A percentile compares a stretch with the other conserved stretches of the same genome.
Evolutionary conservation across 2,797 vertebrate genomes (phyloP).

Genomic region (Melanotaenia trifasciata): DNA sequence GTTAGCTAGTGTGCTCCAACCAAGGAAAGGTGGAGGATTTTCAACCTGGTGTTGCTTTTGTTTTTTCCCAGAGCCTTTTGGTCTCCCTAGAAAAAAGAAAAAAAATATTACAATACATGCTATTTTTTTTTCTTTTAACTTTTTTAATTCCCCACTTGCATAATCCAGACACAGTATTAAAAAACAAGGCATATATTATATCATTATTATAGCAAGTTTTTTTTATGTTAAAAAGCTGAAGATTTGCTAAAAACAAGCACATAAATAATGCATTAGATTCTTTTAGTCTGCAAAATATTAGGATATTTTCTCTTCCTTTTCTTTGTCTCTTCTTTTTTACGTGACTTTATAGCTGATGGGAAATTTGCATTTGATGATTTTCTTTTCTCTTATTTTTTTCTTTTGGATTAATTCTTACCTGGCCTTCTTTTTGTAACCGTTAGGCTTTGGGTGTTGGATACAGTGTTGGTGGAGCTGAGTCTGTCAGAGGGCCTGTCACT

Average conservation of each 20-base stretch:
- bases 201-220: neutral
- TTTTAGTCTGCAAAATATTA: neutral
- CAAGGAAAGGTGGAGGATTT: slow-evolving; percentile 83
- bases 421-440: slow-evolving; percentile 85
- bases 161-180: neutral
- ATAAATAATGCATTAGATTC: neutral
- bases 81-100: slow-evolving; percentile 84
- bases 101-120: slow-evolving; percentile 3
- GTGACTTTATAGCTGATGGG: neutral
- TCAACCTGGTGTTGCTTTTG: slow-evolving; percentile 77
- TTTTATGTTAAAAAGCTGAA: neutral
- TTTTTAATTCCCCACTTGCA: neutral
- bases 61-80: slow-evolving; percentile 87
- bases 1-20: slow-evolving; percentile 86
- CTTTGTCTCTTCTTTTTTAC: neutral
- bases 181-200: neutral
- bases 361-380: neutral
- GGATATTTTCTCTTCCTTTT: too few species aligned
- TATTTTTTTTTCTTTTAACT: neutral
- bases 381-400: neutral
- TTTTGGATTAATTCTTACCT: slow-evolving; percentile 72
- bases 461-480: slow-evolving; percentile 53
- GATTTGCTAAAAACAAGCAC: neutral
- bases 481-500: slow-evolving; percentile 81
- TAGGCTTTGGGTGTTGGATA: slow-evolving; percentile 77